These are phyloP conservation scores for Lepidocyrtinus sp. DNA, from an alignment of 2,888 invertebrate species.

Conservation along the genomic window DNA sequence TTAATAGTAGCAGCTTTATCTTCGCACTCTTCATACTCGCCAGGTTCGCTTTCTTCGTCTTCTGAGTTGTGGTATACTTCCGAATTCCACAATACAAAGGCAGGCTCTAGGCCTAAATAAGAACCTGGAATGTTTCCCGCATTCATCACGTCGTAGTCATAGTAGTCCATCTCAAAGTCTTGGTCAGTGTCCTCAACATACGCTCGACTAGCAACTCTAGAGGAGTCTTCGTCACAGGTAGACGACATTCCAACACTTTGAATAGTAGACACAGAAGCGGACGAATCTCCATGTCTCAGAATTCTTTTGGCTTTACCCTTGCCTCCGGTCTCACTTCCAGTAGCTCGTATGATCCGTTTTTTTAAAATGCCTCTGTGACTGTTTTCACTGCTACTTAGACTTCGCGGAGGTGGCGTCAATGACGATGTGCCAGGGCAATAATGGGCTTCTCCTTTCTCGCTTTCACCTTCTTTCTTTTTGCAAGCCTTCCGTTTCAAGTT, in stretches of 20 bases:
- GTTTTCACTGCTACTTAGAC: conserved; percentile 39
- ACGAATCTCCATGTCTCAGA: conserved; percentile 50
- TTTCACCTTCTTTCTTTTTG: conserved; percentile 32
- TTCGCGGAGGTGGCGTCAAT: conserved; percentile 19
- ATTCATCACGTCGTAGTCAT: conserved; percentile 71
- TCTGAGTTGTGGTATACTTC: conserved; percentile 59
- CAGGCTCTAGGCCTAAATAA: conserved; percentile 70
- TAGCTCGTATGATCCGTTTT: conserved; percentile 14
- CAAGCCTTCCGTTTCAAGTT: conserved; percentile 62
- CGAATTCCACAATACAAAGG: conserved; percentile 70
- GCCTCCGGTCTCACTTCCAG: neutral
- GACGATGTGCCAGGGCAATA: neutral
- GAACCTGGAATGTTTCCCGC: conserved; percentile 71
- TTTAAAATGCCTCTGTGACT: conserved; percentile 36
- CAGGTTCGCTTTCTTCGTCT: conserved; percentile 10
- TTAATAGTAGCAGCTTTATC: conserved; percentile 17
- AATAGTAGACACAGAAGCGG: conserved; percentile 61
- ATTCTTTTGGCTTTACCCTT: conserved; percentile 36
- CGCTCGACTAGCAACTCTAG: conserved; percentile 52
- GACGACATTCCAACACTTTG: conserved; percentile 53
- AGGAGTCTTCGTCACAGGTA: conserved; percentile 44
- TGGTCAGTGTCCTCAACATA: conserved; percentile 67
- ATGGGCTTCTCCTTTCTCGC: conserved; percentile 16
- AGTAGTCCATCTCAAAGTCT: conserved; percentile 71
- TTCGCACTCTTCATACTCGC: conserved; percentile 24